phyloP scores from a whole-genome alignment of 1,140 invertebrate species.

The Venturia canescens region DNA sequence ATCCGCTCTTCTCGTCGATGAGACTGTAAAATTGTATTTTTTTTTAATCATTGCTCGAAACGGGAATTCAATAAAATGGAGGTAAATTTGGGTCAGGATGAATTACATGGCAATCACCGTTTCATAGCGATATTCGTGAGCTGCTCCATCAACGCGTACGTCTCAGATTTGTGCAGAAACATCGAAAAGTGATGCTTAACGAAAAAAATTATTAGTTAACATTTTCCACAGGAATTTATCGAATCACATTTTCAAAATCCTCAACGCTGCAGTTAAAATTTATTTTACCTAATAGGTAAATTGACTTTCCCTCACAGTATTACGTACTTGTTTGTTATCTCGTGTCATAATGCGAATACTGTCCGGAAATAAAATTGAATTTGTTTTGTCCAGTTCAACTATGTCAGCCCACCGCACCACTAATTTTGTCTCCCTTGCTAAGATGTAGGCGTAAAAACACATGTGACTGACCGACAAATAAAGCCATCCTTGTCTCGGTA shows the following conservation, averaged over 20 bases:
- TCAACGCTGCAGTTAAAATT: not conserved
- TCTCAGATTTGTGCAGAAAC: constrained; percentile 93
- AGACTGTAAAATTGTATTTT: constrained; percentile 76
- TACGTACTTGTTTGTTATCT: constrained; percentile 82
- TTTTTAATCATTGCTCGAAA: no score
- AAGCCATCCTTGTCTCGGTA: constrained; percentile 96
- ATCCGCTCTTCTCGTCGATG: constrained; percentile 91
- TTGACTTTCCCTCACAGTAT: no score
- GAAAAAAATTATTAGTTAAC: no score
- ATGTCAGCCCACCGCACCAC: constrained; percentile 92
- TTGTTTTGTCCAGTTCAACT: constrained; percentile 84
- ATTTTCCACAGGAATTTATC: no score
- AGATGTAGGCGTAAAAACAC: constrained; percentile 96
- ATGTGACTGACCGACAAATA: constrained; percentile 97
- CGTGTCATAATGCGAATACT: constrained; percentile 91
- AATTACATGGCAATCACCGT: constrained; percentile 79
- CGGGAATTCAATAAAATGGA: constrained; percentile 41
- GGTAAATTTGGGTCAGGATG: constrained; percentile 63
- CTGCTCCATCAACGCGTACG: constrained; percentile 95
- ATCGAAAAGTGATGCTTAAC: constrained; percentile 92
- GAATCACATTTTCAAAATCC: constrained; percentile 36
- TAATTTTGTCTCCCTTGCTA: constrained; percentile 93
- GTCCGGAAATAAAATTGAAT: constrained; percentile 89
- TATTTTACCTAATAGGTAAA: not conserved
- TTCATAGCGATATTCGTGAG: constrained; percentile 98